Conservation (phyloP, 92 coral and sea anemone genomes). For the Meandrina meandrites region DNA sequence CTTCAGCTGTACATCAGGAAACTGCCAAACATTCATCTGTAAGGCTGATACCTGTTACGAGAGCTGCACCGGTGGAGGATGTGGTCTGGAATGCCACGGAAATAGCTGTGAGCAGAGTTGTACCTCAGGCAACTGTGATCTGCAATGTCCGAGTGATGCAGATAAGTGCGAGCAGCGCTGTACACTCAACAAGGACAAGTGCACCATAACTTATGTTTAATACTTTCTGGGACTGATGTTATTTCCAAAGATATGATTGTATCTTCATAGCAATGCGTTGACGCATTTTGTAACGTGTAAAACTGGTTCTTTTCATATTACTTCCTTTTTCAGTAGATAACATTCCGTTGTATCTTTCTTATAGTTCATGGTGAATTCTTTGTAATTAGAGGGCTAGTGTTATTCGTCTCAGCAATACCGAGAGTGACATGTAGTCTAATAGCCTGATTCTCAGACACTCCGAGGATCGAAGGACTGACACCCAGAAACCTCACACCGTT, state of each 20-base stretch:
- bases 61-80: constrained; percentile 39
- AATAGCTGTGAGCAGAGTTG: constrained; percentile 22
- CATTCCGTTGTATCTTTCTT: no score
- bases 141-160: constrained; percentile 3
- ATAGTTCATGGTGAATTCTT: no score
- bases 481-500: no score
- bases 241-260: background rate
- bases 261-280: no score
- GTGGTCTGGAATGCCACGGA: constrained; percentile 38
- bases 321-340: no score
- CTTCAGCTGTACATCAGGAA: constrained; percentile 13
- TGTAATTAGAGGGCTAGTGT: no score
- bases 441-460: no score
- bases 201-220: background rate
- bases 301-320: no score
- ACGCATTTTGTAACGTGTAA: no score
- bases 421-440: no score
- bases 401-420: no score
- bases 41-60: constrained; percentile 13
- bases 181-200: background rate
- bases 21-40: constrained; percentile 10
- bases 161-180: background rate
- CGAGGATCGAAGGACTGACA: no score
- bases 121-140: constrained; percentile 5
- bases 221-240: background rate